Evolutionary conservation across 2,888 invertebrate species (phyloP).

Genomic region (Cerceris ruficornis): DNA sequence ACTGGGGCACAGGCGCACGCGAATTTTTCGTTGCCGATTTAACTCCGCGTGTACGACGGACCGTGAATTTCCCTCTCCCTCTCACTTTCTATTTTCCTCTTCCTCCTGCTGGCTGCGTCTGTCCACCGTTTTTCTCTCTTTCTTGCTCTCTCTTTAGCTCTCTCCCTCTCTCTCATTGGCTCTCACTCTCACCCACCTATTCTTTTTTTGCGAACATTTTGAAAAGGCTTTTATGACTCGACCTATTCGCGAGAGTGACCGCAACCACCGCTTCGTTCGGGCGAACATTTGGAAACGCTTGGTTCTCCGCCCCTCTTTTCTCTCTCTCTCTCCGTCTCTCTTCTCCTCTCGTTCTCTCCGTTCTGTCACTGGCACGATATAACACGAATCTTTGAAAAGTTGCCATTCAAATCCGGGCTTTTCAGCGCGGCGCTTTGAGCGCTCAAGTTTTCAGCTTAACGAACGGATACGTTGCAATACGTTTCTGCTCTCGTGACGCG

Average conservation of each 20-base stretch:
- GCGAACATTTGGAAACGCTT: conserved; percentile 43
- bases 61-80: conserved; percentile 47
- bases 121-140: not conserved
- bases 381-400: conserved; percentile 44
- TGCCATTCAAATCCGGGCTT: conserved; percentile 25
- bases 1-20: conserved; percentile 33
- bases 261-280: conserved; percentile 49
- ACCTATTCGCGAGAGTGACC: conserved; percentile 46
- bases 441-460: not conserved
- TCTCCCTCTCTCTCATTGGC: conserved; percentile 3
- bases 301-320: not conserved
- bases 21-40: conserved; percentile 59
- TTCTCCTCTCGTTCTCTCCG: not conserved
- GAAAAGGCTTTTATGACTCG: conserved; percentile 53
- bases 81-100: conserved; percentile 4
- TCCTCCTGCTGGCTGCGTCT: not conserved
- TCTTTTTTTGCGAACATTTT: conserved; percentile 37
- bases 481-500: too few species aligned
- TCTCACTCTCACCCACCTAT: not conserved
- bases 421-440: conserved; percentile 21
- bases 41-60: conserved; percentile 49
- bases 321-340: not conserved
- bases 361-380: conserved; percentile 6
- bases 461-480: not conserved
- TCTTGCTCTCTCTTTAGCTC: conserved; percentile 1